Conservation (phyloP, 2,888 invertebrate genomes). For the Amorpha juglandis region DNA sequence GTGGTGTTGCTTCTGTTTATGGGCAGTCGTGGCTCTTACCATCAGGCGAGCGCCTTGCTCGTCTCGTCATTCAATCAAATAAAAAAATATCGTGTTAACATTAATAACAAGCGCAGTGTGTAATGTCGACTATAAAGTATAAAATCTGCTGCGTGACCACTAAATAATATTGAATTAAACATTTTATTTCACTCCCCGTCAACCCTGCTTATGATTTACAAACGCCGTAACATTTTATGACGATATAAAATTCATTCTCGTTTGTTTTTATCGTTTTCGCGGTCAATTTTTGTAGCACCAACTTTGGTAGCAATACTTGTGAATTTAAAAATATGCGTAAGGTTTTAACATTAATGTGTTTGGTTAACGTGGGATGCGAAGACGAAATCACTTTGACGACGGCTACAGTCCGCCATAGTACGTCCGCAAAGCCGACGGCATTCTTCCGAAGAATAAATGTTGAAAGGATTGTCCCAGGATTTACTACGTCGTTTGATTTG, state of each 20-base stretch:
- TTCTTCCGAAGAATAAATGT: slow-evolving; percentile 43
- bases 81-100: too few species aligned
- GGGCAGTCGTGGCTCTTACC: too few species aligned
- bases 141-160: background rate
- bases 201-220: slow-evolving; percentile 34
- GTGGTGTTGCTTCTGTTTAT: too few species aligned
- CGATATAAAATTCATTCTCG: slow-evolving; percentile 46
- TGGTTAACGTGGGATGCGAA: slow-evolving; percentile 32
- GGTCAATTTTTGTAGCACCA: slow-evolving; percentile 35
- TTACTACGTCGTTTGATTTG: slow-evolving; percentile 39
- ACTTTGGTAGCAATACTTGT: slow-evolving; percentile 23
- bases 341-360: slow-evolving; percentile 12
- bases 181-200: slow-evolving; percentile 9
- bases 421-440: slow-evolving; percentile 48
- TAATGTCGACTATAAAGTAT: background rate
- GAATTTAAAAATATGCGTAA: slow-evolving; percentile 31
- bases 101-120: too few species aligned
- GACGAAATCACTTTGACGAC: slow-evolving; percentile 45
- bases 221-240: slow-evolving; percentile 55
- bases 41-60: too few species aligned
- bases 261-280: slow-evolving; percentile 46
- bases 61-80: too few species aligned
- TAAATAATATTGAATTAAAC: slow-evolving; percentile 14
- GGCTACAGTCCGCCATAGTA: slow-evolving; percentile 36
- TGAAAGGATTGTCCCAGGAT: slow-evolving; percentile 30